phyloP scores from a whole-genome alignment of 2,888 invertebrate species.

The Drosophila niveifrons region DNA sequence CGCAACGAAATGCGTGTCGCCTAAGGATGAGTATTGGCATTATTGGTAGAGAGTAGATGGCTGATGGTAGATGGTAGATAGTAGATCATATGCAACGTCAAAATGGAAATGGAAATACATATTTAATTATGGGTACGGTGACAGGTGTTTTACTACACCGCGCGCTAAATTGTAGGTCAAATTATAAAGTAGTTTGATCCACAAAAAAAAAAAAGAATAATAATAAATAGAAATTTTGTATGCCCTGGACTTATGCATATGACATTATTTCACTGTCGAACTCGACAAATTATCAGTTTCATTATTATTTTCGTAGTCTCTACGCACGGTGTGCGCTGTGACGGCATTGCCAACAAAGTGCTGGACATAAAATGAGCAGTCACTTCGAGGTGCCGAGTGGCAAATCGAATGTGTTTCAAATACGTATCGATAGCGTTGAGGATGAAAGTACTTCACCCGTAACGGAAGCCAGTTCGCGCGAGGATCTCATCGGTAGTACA shows the following conservation, averaged over 20 bases:
- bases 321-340: conserved; percentile 32
- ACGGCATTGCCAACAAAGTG: conserved; percentile 28
- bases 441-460: conserved; percentile 76
- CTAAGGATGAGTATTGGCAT: background rate
- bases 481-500: conserved; percentile 78
- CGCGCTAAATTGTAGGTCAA: conserved; percentile 49
- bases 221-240: background rate
- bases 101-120: conserved; percentile 62
- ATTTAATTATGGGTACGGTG: conserved; percentile 33
- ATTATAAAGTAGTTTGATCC: conserved; percentile 30
- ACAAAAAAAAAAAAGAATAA: conserved; percentile 1
- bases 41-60: conserved; percentile 1
- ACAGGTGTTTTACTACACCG: conserved; percentile 18
- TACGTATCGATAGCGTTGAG: conserved; percentile 79
- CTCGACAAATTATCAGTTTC: conserved; percentile 24
- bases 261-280: conserved; percentile 13
- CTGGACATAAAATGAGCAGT: conserved; percentile 58
- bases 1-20: conserved; percentile 12
- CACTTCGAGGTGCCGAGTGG: conserved; percentile 35
- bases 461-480: conserved; percentile 81
- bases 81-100: conserved; percentile 6
- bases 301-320: conserved; percentile 17
- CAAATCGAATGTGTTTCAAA: conserved; percentile 69
- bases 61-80: background rate
- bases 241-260: conserved; percentile 5